Evolutionary conservation across 2,888 invertebrate species (phyloP).

Genomic region (Hofmannophila pseudospretella): DNA sequence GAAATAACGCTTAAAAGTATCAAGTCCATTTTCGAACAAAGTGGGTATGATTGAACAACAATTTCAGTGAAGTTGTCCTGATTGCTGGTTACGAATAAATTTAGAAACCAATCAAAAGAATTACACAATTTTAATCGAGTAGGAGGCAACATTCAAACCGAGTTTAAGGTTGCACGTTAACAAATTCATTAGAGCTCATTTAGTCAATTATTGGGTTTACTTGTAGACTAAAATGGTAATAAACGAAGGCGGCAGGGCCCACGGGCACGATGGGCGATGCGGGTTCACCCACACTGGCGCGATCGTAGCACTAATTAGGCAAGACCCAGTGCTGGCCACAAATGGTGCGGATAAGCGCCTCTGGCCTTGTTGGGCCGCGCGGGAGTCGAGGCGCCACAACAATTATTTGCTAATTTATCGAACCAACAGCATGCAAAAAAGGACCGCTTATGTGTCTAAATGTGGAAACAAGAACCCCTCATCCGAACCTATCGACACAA

Average conservation of each 20-base stretch:
- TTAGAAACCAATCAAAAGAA: too few relatives aligned
- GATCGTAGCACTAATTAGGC: slow-evolving; percentile 58
- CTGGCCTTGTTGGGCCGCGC: slow-evolving; percentile 62
- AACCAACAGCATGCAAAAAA: not conserved
- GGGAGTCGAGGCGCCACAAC: slow-evolving; percentile 55
- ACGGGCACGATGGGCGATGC: slow-evolving; percentile 39
- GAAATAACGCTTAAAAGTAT: too few relatives aligned
- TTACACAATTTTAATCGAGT: slow-evolving; percentile 11
- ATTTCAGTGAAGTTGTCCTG: too few relatives aligned
- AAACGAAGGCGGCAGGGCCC: slow-evolving; percentile 51
- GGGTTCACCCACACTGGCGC: slow-evolving; percentile 62
- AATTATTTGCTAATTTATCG: slow-evolving; percentile 22
- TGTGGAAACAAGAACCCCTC: too few relatives aligned
- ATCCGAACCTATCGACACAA: too few relatives aligned
- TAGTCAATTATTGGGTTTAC: slow-evolving; percentile 32
- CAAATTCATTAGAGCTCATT: slow-evolving; percentile 33
- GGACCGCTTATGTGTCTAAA: too few relatives aligned
- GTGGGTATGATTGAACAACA: too few relatives aligned
- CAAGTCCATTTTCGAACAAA: too few relatives aligned
- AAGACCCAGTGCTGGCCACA: slow-evolving; percentile 34
- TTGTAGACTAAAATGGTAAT: slow-evolving; percentile 45
- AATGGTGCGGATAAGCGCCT: slow-evolving; percentile 57
- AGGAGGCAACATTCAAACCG: slow-evolving; percentile 18
- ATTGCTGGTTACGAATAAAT: too few relatives aligned
- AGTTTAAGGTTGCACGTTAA: slow-evolving; percentile 24